Percentiles rank a stretch among this genome's conserved stretches.
These are phyloP conservation scores for Lepidonotus clava DNA, from an alignment of 2,888 invertebrate species.

Conservation along the genomic window DNA sequence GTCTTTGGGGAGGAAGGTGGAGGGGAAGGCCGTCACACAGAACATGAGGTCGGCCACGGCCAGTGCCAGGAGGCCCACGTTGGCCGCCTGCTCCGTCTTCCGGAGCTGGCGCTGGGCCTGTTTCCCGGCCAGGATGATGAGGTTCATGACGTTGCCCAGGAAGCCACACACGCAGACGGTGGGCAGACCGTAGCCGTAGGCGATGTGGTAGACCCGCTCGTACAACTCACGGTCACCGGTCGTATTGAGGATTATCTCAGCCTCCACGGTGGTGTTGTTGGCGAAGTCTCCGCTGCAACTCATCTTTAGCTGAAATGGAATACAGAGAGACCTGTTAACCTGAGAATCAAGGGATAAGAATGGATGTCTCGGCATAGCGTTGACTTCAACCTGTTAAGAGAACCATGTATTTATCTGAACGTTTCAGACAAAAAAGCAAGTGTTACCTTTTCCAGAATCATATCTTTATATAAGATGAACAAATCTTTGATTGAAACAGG, in stretches of 20 bases:
- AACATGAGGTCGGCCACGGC: conserved; percentile 88
- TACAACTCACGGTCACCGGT: conserved; percentile 61
- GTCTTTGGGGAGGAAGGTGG: conserved; percentile 66
- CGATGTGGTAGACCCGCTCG: conserved; percentile 61
- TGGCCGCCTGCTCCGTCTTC: conserved; percentile 64
- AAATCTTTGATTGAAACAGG: too few relatives aligned
- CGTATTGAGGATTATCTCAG: conserved; percentile 28
- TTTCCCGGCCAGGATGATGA: conserved; percentile 86
- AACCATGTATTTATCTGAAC: too few relatives aligned
- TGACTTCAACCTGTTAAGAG: too few relatives aligned
- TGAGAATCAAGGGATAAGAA: too few relatives aligned
- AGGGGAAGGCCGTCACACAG: conserved; percentile 71
- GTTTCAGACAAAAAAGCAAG: too few relatives aligned
- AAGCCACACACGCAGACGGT: conserved; percentile 65
- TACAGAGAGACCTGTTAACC: neutral
- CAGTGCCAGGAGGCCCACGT: conserved; percentile 86
- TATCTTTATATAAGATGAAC: too few relatives aligned
- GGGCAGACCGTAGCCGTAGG: conserved; percentile 66
- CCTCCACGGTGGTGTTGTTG: conserved; percentile 7
- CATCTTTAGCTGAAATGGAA: neutral
- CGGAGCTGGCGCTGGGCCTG: conserved; percentile 63
- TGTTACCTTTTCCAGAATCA: too few relatives aligned
- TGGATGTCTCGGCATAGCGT: too few relatives aligned
- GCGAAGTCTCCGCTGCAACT: neutral
- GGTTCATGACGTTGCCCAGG: conserved; percentile 87